Conservation (phyloP, 2,113 vertebrate genomes). For the Myrmecobius fasciatus region DNA sequence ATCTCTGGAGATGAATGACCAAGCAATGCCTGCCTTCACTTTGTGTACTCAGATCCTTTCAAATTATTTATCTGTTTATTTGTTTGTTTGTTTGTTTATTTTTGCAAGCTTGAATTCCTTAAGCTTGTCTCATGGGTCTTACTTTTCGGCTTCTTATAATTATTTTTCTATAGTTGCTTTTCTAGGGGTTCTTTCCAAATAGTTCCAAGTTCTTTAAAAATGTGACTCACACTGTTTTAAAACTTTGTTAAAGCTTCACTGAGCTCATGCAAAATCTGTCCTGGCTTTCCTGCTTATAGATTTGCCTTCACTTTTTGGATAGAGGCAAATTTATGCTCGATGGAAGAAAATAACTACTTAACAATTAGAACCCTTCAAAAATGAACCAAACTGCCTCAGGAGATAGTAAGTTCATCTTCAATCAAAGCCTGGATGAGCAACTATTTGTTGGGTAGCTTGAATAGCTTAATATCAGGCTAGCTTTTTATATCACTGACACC, state of each 20-base stretch:
- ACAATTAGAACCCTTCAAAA: not conserved
- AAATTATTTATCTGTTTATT: not conserved
- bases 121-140: constrained; percentile 34
- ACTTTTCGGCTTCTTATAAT: constrained; percentile 21
- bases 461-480: not conserved
- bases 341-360: not conserved
- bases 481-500: not conserved
- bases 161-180: constrained; percentile 25
- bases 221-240: not conserved
- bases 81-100: not conserved
- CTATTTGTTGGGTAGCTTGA: not conserved
- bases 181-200: not conserved
- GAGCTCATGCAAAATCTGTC: not conserved
- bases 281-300: not conserved
- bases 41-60: not conserved
- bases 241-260: not conserved
- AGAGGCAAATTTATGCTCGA: not conserved
- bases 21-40: not conserved
- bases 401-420: not conserved
- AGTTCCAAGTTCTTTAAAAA: not conserved
- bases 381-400: not conserved
- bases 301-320: not conserved
- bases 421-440: not conserved
- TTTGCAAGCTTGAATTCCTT: not conserved
- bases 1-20: not conserved